phyloP scores from a whole-genome alignment of 2,888 invertebrate species.

The Sphaeridia pumilis region DNA sequence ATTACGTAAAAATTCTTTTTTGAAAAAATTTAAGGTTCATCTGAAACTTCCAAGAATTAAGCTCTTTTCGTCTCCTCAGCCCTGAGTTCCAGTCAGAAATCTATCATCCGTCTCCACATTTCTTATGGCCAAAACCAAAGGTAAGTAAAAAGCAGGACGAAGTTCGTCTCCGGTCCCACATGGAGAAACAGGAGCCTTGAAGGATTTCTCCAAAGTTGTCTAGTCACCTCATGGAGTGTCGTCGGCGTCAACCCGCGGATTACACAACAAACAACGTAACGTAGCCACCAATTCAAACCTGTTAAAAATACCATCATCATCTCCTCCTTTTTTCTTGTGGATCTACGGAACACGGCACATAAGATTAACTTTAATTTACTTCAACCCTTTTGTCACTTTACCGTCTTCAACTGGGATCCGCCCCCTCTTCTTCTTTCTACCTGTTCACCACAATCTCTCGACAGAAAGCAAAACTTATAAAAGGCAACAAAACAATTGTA shows the following conservation, averaged over 20 bases:
- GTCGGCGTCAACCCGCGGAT: conserved; percentile 17
- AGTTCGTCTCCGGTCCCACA: too few species aligned
- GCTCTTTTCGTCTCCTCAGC: background rate
- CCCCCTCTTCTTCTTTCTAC: background rate
- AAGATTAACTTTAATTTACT: too few species aligned
- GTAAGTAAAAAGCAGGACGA: background rate
- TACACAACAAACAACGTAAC: conserved; percentile 3
- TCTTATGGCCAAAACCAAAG: background rate
- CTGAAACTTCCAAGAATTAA: too few species aligned
- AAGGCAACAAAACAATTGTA: too few species aligned
- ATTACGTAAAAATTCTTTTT: background rate
- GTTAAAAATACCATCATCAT: background rate
- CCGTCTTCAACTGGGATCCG: too few species aligned
- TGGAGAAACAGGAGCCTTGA: conserved; percentile 1
- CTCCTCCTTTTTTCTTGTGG: too few species aligned
- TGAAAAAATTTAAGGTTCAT: too few species aligned
- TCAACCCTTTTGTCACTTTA: too few species aligned
- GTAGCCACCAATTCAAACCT: background rate
- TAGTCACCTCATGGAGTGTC: conserved; percentile 21
- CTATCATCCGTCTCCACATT: background rate
- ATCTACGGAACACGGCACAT: too few species aligned
- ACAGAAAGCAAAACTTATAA: too few species aligned
- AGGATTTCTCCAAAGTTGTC: background rate
- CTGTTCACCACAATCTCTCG: too few species aligned
- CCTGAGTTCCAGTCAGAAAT: background rate